Conservation (phyloP, 2,113 vertebrate species). For the Protobothrops mucrosquamatus region DNA sequence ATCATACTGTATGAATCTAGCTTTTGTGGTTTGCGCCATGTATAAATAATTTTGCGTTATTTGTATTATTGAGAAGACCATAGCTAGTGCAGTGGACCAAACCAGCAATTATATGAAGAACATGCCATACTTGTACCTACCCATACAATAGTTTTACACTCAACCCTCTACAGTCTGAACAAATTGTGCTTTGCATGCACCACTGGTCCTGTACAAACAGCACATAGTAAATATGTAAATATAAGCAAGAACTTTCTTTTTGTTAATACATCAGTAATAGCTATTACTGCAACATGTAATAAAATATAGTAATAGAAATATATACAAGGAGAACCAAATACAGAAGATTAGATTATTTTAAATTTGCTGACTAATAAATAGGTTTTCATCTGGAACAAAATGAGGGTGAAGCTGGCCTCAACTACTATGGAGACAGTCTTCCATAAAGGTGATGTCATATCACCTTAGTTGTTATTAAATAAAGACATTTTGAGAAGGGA, state of each 20-base stretch:
- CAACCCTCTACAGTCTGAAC: not conserved
- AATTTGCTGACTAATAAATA: not conserved
- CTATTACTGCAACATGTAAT: not conserved
- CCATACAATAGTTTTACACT: too few species aligned
- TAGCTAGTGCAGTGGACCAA: not conserved
- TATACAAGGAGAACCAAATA: not conserved
- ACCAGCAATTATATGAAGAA: not conserved
- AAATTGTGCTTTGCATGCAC: not conserved
- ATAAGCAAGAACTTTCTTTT: not conserved
- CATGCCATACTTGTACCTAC: not conserved
- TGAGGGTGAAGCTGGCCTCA: not conserved
- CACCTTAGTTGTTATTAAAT: not conserved
- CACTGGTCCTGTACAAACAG: not conserved
- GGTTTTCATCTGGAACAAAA: not conserved
- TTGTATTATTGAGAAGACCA: not conserved
- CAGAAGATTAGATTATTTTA: not conserved
- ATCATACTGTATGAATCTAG: not conserved
- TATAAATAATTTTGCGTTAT: not conserved
- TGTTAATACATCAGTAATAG: not conserved
- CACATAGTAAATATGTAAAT: not conserved
- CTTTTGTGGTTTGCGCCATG: not conserved
- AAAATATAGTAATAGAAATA: not conserved
- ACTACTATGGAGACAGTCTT: not conserved
- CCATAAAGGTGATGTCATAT: not conserved
- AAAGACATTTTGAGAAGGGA: not conserved